Evolutionary conservation across 2,113 vertebrate species (phyloP).

Genomic region (Stomatorhinus ivindoensis): DNA sequence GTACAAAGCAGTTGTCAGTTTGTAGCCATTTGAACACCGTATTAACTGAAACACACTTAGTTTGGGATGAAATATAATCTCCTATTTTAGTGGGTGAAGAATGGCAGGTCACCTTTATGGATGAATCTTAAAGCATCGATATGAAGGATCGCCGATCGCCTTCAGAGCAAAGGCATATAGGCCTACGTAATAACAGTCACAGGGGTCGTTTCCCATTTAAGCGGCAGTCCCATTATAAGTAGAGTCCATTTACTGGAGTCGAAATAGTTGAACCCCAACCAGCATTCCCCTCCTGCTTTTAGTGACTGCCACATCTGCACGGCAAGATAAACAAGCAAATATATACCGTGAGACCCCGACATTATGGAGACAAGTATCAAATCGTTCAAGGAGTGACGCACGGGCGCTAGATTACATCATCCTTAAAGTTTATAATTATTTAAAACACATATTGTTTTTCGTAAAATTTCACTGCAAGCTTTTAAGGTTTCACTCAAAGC

Average conservation of each 20-base stretch:
- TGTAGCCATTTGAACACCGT: background rate
- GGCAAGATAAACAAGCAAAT: background rate
- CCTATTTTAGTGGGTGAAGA: background rate
- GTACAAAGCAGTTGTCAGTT: background rate
- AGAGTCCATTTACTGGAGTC: background rate
- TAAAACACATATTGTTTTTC: background rate
- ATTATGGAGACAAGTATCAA: background rate
- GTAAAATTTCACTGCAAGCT: background rate
- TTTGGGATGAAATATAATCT: background rate
- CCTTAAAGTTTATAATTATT: background rate
- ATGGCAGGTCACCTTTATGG: background rate
- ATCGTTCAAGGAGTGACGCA: background rate
- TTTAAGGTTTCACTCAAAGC: background rate
- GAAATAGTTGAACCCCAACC: background rate
- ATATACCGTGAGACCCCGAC: background rate
- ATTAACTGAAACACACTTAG: background rate
- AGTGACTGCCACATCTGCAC: background rate
- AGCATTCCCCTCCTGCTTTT: background rate
- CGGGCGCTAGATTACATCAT: background rate
- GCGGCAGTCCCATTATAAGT: background rate
- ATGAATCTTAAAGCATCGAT: background rate
- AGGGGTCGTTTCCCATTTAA: background rate
- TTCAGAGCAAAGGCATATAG: background rate
- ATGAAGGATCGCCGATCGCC: background rate
- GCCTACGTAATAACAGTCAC: background rate